Conservation (phyloP, 2,113 vertebrate genomes). For the Myanophis thanlyinensis region DNA sequence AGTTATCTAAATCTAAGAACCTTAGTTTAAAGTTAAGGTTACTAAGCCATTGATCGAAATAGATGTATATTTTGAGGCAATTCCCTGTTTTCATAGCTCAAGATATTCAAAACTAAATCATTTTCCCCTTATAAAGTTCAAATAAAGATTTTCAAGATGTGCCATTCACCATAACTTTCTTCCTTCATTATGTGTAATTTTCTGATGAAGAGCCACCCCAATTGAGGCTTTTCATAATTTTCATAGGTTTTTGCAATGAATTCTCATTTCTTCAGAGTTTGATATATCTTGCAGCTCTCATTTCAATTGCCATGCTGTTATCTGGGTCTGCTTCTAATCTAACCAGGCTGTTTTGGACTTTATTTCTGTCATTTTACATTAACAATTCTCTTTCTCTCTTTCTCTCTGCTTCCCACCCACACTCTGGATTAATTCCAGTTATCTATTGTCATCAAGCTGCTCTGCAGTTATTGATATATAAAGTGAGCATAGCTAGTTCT, state of each 20-base stretch:
- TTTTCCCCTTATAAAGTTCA: background rate
- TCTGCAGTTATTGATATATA: conserved; percentile 34
- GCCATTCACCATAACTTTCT: background rate
- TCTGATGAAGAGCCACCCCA: fast-evolving
- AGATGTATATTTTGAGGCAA: background rate
- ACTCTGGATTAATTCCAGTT: conserved; percentile 31
- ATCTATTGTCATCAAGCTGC: conserved; percentile 7
- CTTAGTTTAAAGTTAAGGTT: background rate
- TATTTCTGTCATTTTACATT: conserved; percentile 21
- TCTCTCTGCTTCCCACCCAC: background rate
- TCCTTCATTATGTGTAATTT: background rate
- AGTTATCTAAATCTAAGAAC: background rate
- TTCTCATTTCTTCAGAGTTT: background rate
- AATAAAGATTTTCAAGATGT: background rate
- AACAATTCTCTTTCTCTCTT: conserved; percentile 23
- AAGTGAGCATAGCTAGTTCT: conserved; percentile 25
- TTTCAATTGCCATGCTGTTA: conserved; percentile 12
- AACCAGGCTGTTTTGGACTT: background rate
- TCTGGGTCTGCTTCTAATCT: conserved; percentile 18
- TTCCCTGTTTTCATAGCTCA: background rate
- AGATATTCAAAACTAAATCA: background rate
- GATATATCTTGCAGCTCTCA: background rate
- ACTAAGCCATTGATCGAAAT: background rate
- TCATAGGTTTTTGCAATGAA: background rate
- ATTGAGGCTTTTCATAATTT: background rate